A percentile compares a stretch with the other conserved stretches of the same genome.
Evolutionary conservation across 2,113 vertebrate genomes (phyloP).

Genomic region (Triplophysa dalaica): DNA sequence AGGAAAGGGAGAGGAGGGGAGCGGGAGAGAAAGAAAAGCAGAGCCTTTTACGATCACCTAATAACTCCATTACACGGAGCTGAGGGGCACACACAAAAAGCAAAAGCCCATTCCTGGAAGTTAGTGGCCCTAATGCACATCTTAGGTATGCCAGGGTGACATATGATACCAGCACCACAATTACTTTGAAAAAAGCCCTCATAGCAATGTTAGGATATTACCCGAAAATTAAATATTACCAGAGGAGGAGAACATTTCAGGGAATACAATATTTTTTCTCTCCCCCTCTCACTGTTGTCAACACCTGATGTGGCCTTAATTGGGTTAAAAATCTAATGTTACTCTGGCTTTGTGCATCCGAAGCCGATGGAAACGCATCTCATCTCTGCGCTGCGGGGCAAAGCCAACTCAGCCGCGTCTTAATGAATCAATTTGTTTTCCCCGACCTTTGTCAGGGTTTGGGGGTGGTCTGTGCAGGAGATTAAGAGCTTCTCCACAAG

Average conservation of each 20-base stretch:
- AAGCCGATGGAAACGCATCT: constrained; percentile 46
- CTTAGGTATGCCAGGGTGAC: constrained; percentile 79
- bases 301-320: constrained; percentile 76
- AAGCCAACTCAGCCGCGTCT: constrained; percentile 52
- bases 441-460: constrained; percentile 55
- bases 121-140: constrained; percentile 75
- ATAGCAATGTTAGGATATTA: constrained; percentile 74
- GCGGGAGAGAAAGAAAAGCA: constrained; percentile 58
- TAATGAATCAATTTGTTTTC: constrained; percentile 62
- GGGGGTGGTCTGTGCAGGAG: constrained; percentile 42
- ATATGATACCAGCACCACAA: constrained; percentile 75
- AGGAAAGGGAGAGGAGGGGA: constrained; percentile 29
- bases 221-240: constrained; percentile 79
- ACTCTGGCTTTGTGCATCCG: constrained; percentile 63
- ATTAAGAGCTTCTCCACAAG: constrained; percentile 43
- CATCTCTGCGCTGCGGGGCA: constrained; percentile 43
- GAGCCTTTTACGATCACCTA: constrained; percentile 79
- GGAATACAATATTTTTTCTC: constrained; percentile 64
- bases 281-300: constrained; percentile 59
- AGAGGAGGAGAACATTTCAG: constrained; percentile 72
- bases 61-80: constrained; percentile 79
- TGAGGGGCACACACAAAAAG: constrained; percentile 67
- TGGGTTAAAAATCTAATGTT: constrained; percentile 73
- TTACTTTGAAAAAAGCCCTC: constrained; percentile 67
- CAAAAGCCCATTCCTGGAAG: constrained; percentile 75